Base-by-base conservation (phyloP, 2,888 invertebrate species). In the Sinohyriopsis cumingii region DNA sequence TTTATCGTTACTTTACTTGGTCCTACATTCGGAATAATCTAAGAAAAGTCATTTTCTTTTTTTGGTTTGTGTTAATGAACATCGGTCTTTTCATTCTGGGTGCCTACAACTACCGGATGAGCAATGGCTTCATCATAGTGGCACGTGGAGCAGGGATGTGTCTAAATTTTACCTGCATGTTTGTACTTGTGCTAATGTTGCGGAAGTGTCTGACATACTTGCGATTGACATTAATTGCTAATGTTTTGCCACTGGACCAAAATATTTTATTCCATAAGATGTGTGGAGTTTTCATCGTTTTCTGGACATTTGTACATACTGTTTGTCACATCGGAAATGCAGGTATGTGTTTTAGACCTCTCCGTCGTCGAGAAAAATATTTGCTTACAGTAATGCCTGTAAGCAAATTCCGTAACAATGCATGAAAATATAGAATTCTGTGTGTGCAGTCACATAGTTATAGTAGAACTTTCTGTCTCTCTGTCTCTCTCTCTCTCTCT, bases 231-330 rank as follows among this genome's bases (percentile, higher is more conserved):
- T 95, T 96, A 1, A 92, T 95, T 68, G 94, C 94, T 73, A 91
- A 93, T 0, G 91, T 94, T 75, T 91, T 98, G 64, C 98, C 98
- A 0, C 91, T 98, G 62, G 98, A 98, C 90, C 94, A 97, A 83
- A 95, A 96, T 89, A 95, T 98, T 78, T 95, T 96, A 90, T 93
- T 97, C 78, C 98, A 98, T 91, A 97, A 97, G 90, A 91, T 97
- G 75, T 95, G 95, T 0, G 98, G 97, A 1, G 93, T 94, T 67
- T 89, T 95, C 62, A 94, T 97, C 63, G 93, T 94, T 18, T 88
- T 93, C 1, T 94, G 94, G 87, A 94, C 95, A 84, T 81, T 94
- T 3, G 84, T 95, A 0, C 98, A 98, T 86, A 95, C 96, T 0
- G 84, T 95, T 25, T 95, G 94, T 93, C 98, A 98, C 89, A 90